These are phyloP conservation scores for Embiotoca jacksoni DNA, from an alignment of 2,113 vertebrate genomes.

Conservation along the genomic window DNA sequence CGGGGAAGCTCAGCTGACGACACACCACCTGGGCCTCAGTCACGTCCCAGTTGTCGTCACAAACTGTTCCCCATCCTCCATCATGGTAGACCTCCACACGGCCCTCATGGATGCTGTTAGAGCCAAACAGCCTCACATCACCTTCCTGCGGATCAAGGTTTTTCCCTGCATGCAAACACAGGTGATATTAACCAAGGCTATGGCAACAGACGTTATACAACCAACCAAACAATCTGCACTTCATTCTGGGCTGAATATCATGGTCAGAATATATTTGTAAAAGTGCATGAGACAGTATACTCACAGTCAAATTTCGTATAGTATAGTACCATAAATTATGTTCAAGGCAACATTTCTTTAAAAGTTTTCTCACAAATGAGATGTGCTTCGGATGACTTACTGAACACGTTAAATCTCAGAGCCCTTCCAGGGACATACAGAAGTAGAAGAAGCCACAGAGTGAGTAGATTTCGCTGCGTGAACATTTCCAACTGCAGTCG, in stretches of 20 bases:
- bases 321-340: too few relatives aligned
- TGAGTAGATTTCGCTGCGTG: background rate
- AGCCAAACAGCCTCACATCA: conserved; percentile 69
- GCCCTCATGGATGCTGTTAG: conserved; percentile 65
- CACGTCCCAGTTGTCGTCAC: conserved; percentile 86
- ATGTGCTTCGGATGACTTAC: conserved; percentile 57
- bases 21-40: conserved; percentile 85
- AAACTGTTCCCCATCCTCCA: conserved; percentile 87
- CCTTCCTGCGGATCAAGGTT: conserved; percentile 38
- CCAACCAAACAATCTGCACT: background rate
- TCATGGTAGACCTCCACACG: conserved; percentile 86
- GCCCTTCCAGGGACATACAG: conserved; percentile 38
- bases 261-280: background rate
- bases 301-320: too few relatives aligned
- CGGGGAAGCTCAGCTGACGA: conserved; percentile 81
- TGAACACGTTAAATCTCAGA: background rate
- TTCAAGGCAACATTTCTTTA: background rate
- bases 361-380: background rate
- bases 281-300: background rate
- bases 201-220: conserved; percentile 1
- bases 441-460: conserved; percentile 64
- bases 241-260: background rate
- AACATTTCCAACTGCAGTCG: conserved; percentile 42
- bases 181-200: background rate
- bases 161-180: background rate